Conservation (phyloP, 2,113 vertebrate genomes). For the Penelope pileata region DNA sequence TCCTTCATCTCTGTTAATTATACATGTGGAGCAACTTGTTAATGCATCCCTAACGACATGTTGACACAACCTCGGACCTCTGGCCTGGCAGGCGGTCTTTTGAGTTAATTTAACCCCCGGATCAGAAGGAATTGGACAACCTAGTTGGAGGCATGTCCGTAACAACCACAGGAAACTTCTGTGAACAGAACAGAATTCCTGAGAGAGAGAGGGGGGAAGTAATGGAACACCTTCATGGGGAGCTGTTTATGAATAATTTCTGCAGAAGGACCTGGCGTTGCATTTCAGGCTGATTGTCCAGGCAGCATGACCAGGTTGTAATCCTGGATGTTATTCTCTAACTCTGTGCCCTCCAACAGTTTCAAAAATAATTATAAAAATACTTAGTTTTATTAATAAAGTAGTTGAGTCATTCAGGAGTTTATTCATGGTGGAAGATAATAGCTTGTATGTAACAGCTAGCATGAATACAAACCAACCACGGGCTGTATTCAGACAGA, state of each 20-base stretch:
- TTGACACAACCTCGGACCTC: conserved; percentile 25
- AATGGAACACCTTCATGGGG: conserved; percentile 16
- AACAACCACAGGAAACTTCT: not conserved
- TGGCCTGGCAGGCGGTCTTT: not conserved
- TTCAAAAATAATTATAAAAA: not conserved
- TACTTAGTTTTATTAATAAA: not conserved
- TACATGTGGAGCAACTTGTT: conserved; percentile 54
- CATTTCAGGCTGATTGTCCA: conserved; percentile 42
- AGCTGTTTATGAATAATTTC: conserved; percentile 64
- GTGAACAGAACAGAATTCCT: not conserved
- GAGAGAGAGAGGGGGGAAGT: not conserved
- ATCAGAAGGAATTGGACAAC: not conserved
- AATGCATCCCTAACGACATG: conserved; percentile 45
- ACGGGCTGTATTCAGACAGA: not conserved
- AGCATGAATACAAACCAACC: not conserved
- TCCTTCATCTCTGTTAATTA: conserved; percentile 43
- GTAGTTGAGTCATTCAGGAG: not conserved
- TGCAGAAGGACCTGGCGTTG: conserved; percentile 10
- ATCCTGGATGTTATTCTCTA: not conserved
- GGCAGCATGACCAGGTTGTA: conserved; percentile 27
- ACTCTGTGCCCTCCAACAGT: not conserved
- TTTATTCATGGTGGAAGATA: not conserved
- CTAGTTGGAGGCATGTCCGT: not conserved
- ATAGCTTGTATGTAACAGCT: not conserved
- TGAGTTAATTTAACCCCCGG: not conserved